Conservation (phyloP, 2,888 invertebrate species). For the Isoperla grammatica region DNA sequence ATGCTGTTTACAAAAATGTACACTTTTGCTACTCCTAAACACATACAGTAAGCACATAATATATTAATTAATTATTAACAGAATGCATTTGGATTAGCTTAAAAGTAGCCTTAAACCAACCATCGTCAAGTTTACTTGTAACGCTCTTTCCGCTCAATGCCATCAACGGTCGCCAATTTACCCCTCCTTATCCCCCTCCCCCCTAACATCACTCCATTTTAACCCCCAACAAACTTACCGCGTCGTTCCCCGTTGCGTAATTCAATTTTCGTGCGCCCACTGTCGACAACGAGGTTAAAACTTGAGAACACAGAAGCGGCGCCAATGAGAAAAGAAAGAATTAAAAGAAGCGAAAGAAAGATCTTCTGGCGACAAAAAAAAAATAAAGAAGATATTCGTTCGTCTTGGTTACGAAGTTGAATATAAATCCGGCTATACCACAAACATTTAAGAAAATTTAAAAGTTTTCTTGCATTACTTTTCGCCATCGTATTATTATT, state of each 20-base stretch:
- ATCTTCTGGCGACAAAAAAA: too few relatives aligned
- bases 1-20: too few relatives aligned
- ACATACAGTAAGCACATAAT: too few relatives aligned
- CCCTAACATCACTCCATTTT: background rate
- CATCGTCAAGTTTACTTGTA: too few relatives aligned
- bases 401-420: too few relatives aligned
- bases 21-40: too few relatives aligned
- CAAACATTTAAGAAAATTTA: background rate
- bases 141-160: background rate
- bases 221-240: slow-evolving; percentile 8
- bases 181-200: background rate
- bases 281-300: slow-evolving; percentile 21
- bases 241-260: slow-evolving; percentile 16
- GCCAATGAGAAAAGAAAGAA: background rate
- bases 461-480: background rate
- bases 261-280: slow-evolving; percentile 21
- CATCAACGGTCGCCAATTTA: slow-evolving; percentile 20
- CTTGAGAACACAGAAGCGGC: slow-evolving; percentile 14
- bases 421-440: too few relatives aligned
- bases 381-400: too few relatives aligned
- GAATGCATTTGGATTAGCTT: too few relatives aligned
- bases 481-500: slow-evolving; percentile 5
- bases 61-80: too few relatives aligned
- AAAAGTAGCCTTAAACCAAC: too few relatives aligned
- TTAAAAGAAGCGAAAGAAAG: background rate